A percentile compares a stretch with the other conserved stretches of the same genome.
These are phyloP conservation scores for Phthorimaea operculella DNA, from an alignment of 1,140 invertebrate genomes.

Conservation along the genomic window DNA sequence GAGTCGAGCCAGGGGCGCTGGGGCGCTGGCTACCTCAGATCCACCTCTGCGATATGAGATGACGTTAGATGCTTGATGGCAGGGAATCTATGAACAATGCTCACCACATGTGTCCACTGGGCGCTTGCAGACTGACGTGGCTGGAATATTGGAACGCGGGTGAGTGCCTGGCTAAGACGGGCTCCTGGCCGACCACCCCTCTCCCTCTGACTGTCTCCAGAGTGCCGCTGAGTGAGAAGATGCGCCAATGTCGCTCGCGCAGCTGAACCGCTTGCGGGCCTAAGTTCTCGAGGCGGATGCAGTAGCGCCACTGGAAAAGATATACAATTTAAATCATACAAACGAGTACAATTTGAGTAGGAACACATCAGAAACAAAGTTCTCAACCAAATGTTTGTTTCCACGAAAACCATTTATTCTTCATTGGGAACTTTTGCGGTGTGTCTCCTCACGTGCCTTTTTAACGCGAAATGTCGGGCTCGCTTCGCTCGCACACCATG, in stretches of 20 bases:
- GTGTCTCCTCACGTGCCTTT: too few relatives aligned
- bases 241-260: slow-evolving; percentile 95
- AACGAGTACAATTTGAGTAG: slow-evolving; percentile 21
- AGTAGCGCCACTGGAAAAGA: slow-evolving; percentile 89
- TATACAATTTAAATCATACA: too few relatives aligned
- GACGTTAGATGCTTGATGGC: too few relatives aligned
- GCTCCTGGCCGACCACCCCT: slow-evolving; percentile 96
- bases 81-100: too few relatives aligned
- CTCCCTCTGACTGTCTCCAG: slow-evolving; percentile 93
- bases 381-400: slow-evolving; percentile 91
- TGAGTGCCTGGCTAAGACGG: slow-evolving; percentile 84
- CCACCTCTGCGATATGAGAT: too few relatives aligned
- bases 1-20: too few relatives aligned
- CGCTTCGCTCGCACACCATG: too few relatives aligned
- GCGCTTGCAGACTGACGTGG: slow-evolving; percentile 95
- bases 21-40: too few relatives aligned
- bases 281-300: slow-evolving; percentile 95
- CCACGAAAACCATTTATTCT: neutral
- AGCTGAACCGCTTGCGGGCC: slow-evolving; percentile 90
- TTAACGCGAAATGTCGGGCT: too few relatives aligned
- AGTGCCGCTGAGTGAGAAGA: slow-evolving; percentile 94
- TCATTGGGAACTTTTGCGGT: neutral
- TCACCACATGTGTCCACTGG: slow-evolving; percentile 98
- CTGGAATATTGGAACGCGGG: slow-evolving; percentile 98
- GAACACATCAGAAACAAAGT: slow-evolving; percentile 95